These are phyloP conservation scores for Coregonus clupeaformis DNA, from an alignment of 2,113 vertebrate species.

Conservation along the genomic window DNA sequence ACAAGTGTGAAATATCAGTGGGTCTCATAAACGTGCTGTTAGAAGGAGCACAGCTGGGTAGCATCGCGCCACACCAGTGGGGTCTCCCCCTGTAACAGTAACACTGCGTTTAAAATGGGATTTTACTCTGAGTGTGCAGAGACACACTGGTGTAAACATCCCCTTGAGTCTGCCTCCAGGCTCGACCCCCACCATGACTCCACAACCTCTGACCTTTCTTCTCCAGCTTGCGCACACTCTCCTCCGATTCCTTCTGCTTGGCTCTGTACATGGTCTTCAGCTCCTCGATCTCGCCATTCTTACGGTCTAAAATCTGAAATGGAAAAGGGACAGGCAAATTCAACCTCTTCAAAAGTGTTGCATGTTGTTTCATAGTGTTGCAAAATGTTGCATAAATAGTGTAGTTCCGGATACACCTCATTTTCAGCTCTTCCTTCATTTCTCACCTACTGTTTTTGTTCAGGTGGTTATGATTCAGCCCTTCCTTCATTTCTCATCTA, in stretches of 20 bases:
- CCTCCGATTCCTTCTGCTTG: conserved; percentile 87
- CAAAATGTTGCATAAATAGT: too few relatives aligned
- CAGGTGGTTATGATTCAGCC: too few relatives aligned
- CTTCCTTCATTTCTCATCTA: too few relatives aligned
- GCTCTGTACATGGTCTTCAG: conserved; percentile 79
- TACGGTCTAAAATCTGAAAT: conserved; percentile 88
- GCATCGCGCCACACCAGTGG: conserved; percentile 44
- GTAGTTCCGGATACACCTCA: too few relatives aligned
- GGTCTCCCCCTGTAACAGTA: conserved; percentile 13
- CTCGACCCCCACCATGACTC: background rate
- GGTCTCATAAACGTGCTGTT: background rate
- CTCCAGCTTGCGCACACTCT: conserved; percentile 84
- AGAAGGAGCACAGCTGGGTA: conserved; percentile 59
- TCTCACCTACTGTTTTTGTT: too few relatives aligned
- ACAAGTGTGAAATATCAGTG: too few relatives aligned
- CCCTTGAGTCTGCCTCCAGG: conserved; percentile 36
- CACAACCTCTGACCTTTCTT: conserved; percentile 84
- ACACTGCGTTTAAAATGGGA: conserved; percentile 31
- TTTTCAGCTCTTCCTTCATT: too few relatives aligned
- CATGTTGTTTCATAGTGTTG: too few relatives aligned
- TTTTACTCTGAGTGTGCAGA: conserved; percentile 59
- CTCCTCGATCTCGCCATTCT: conserved; percentile 90
- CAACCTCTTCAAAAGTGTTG: too few relatives aligned
- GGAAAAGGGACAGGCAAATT: too few relatives aligned
- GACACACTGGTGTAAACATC: conserved; percentile 61